Conservation (phyloP, 1,140 invertebrate species). For the Drosophila neocordata region DNA sequence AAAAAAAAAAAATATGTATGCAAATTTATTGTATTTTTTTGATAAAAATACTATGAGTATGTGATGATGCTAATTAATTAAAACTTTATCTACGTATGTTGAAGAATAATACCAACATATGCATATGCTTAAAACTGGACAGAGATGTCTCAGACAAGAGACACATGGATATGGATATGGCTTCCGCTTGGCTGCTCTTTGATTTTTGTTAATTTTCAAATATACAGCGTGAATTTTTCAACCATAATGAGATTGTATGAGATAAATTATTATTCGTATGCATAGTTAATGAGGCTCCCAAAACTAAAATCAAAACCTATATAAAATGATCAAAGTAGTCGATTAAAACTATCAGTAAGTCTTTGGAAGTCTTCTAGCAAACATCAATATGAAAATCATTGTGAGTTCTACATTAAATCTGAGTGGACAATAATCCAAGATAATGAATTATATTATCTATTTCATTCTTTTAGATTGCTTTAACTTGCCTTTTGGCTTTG, state of each 20-base stretch:
- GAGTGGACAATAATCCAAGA: background rate
- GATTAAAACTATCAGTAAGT: constrained; percentile 55
- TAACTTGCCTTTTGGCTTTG: constrained; percentile 66
- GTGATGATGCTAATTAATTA: constrained; percentile 14
- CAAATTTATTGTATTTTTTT: constrained; percentile 6
- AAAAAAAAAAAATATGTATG: background rate
- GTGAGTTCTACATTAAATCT: constrained; percentile 51
- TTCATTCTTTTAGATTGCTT: constrained; percentile 43
- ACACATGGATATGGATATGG: constrained; percentile 5
- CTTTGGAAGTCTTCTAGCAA: constrained; percentile 58
- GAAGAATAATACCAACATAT: constrained; percentile 1
- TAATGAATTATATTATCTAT: constrained; percentile 2
- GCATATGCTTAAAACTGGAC: constrained; percentile 12
- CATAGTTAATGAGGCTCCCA: constrained; percentile 59
- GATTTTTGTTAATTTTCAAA: constrained; percentile 14
- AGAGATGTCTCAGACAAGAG: background rate
- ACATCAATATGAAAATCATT: constrained; percentile 72
- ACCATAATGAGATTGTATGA: constrained; percentile 29
- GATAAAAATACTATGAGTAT: background rate
- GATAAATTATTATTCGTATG: constrained; percentile 51
- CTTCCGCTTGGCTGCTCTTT: constrained; percentile 6
- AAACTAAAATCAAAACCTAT: constrained; percentile 33
- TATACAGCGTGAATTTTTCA: constrained; percentile 10
- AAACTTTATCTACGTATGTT: background rate
- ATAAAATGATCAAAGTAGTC: constrained; percentile 49